Percentiles rank a stretch among this genome's conserved stretches.
Conservation (phyloP, 2,797 vertebrate genomes). For the Halcyon leucocephala region DNA sequence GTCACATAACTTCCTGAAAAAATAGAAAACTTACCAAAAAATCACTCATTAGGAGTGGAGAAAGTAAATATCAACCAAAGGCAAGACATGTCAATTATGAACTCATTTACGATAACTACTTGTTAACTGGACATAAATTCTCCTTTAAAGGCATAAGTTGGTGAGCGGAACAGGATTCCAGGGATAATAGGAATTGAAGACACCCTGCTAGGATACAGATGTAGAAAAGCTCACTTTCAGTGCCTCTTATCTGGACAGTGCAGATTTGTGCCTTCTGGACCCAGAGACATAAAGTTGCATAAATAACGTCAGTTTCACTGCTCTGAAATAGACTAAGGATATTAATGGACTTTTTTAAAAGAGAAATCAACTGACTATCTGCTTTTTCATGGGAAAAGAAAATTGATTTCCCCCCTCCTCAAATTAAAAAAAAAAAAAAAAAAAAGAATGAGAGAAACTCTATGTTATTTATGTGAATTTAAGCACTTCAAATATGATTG, state of each 20-base stretch:
- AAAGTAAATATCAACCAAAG: not conserved
- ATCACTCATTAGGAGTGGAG: not conserved
- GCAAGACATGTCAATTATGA: not conserved
- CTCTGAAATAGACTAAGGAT: not conserved
- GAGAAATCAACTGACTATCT: not conserved
- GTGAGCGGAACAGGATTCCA: constrained; percentile 2
- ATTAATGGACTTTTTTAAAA: not conserved
- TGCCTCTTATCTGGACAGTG: constrained; percentile 40
- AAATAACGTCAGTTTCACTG: constrained; percentile 21
- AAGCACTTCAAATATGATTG: not conserved
- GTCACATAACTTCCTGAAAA: not conserved
- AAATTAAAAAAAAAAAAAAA: not conserved
- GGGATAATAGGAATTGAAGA: not conserved
- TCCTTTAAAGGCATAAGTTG: constrained; percentile 21
- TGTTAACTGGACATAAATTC: not conserved
- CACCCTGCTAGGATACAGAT: not conserved
- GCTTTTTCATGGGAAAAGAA: not conserved
- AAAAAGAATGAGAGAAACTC: not conserved
- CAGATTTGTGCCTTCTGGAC: constrained; percentile 41
- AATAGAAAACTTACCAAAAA: not conserved
- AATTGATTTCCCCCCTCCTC: fast-evolving
- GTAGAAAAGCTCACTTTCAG: constrained; percentile 20
- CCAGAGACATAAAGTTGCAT: not conserved
- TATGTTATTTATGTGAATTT: not conserved
- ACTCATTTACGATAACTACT: not conserved